Base-by-base conservation (phyloP, 2,113 vertebrate genomes). In the Eidolon helvum region DNA sequence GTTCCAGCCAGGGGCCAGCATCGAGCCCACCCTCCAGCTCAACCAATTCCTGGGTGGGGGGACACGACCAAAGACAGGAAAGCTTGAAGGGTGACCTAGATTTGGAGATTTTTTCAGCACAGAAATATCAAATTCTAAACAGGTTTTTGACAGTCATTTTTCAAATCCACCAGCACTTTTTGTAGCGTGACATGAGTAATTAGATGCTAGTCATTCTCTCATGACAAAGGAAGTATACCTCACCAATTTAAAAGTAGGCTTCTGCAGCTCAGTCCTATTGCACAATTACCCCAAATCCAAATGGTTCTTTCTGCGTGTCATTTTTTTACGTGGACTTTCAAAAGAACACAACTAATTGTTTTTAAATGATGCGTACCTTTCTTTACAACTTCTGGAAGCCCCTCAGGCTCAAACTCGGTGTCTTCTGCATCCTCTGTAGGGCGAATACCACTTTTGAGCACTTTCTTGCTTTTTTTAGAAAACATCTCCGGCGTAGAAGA, bases 381-480 rank as follows among this genome's bases (percentile, higher is more conserved):
- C 96, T 98, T 98, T 43, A 99, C 99, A 88, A 99, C 97, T 87
- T 99, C 99, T 71, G 99, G 99, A 95, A 99, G 99, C 21, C 99
- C 99, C 94, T 99, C 99, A 10, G 98, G 98, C 86, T 98, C 98
- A 91, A 96, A 98, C 8, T 98, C 97, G 7, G 87, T 53, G 0
- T 98, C 97, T 1, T 98, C 97, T 16, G 6, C 11, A 69, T 74
- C 61, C 24, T 68, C 85, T 4, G 93, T 26, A 22, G 80, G 79
- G 18, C 80, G 55, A 38, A 95, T 79, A 0, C 87, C 28, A 91
- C 28, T 98, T 97, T 80, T 97, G 96, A 59, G 94, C 90, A 82
- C 90, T 48, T 99, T 99, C 65, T 97, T 98, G 68, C 98, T 98
- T 66, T 98, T 99, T 97, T 99, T 98, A 40, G 98, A 97, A 68